phyloP scores from a whole-genome alignment of 2,797 vertebrate species.

The Lemur catta region DNA sequence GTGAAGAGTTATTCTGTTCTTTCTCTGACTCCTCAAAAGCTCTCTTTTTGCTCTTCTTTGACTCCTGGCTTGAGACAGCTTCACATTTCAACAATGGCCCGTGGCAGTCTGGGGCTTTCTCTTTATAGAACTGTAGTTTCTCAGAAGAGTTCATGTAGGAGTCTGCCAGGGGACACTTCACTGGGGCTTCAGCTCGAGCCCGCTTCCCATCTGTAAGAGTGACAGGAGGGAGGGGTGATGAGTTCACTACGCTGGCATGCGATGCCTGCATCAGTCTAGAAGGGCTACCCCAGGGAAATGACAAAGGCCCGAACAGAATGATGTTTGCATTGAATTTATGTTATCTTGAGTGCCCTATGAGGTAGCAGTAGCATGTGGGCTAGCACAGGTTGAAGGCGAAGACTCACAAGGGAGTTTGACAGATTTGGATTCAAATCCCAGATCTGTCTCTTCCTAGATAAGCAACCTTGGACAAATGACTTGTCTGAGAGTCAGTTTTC shows the following conservation, averaged over 20 bases:
- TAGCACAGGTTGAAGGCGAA: background rate
- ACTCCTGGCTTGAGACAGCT: constrained; percentile 62
- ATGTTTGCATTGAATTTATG: background rate
- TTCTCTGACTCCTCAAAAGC: constrained; percentile 76
- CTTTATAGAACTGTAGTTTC: constrained; percentile 92
- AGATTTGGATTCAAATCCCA: background rate
- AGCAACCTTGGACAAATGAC: background rate
- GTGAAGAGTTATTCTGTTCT: constrained; percentile 69
- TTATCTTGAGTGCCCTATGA: background rate
- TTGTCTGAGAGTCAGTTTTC: background rate
- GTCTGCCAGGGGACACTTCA: constrained; percentile 67
- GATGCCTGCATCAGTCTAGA: background rate
- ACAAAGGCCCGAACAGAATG: background rate
- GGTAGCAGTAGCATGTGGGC: background rate
- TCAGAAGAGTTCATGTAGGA: constrained; percentile 73
- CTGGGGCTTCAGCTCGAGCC: constrained; percentile 62
- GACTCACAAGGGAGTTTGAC: background rate
- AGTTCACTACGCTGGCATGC: background rate
- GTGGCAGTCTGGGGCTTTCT: constrained; percentile 74
- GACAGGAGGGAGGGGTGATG: background rate
- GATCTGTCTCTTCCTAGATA: background rate
- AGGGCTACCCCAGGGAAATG: background rate
- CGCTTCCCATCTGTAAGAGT: constrained; percentile 87
- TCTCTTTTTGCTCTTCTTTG: constrained; percentile 85
- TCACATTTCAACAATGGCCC: constrained; percentile 71